A percentile compares a stretch with the other conserved stretches of the same genome.
phyloP scores from a whole-genome alignment of 2,888 invertebrate genomes.

The Xestia xanthographa region DNA sequence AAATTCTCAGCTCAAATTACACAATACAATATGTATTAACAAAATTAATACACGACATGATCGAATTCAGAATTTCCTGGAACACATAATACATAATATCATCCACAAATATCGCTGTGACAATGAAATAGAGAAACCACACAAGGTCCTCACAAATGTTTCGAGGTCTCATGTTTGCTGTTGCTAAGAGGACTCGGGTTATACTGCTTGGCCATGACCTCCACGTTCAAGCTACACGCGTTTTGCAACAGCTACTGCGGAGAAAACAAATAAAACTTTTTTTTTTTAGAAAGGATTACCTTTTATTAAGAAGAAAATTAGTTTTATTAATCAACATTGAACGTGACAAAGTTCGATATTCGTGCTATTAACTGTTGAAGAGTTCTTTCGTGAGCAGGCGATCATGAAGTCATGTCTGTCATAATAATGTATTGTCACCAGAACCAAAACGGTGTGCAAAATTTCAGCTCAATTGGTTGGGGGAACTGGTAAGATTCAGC shows the following conservation, averaged over 20 bases:
- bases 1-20: not conserved
- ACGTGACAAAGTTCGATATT: not conserved
- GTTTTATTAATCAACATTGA: not conserved
- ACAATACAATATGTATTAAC: not conserved
- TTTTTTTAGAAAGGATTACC: no score
- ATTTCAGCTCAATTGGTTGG: not conserved
- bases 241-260: not conserved
- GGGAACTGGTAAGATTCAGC: not conserved
- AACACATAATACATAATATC: not conserved
- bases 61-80: not conserved
- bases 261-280: not conserved
- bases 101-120: not conserved
- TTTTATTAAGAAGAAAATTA: no score
- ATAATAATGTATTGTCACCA: not conserved
- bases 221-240: not conserved
- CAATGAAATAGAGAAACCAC: constrained; percentile 4
- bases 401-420: no score
- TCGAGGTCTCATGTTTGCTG: constrained; percentile 1
- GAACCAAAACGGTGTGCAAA: not conserved
- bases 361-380: not conserved
- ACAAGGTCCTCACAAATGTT: not conserved
- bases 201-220: not conserved
- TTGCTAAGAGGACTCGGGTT: not conserved
- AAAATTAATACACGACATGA: not conserved
- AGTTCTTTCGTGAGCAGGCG: not conserved